A percentile compares a stretch with the other conserved stretches of the same genome.
phyloP scores from a whole-genome alignment of 2,888 invertebrate genomes.

The Scelioninae gen. 2 region DNA sequence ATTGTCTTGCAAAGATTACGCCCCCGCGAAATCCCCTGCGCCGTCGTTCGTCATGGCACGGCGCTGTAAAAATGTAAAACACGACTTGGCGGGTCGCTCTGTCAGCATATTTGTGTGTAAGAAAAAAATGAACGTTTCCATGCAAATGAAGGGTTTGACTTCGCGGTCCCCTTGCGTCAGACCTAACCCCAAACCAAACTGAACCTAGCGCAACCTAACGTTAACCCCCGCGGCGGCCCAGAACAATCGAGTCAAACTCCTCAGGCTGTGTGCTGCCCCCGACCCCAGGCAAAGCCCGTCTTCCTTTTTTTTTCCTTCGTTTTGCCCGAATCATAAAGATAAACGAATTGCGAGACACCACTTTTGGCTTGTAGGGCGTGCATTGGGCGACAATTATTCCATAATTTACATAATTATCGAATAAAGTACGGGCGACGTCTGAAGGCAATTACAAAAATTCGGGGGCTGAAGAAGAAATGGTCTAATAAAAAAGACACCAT shows the following conservation, averaged over 20 bases:
- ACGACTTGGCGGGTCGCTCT: slow-evolving; percentile 67
- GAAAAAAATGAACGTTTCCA: slow-evolving; percentile 72
- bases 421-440: slow-evolving; percentile 73
- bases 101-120: slow-evolving; percentile 70
- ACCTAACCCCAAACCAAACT: slow-evolving; percentile 57
- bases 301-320: slow-evolving; percentile 49
- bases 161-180: slow-evolving; percentile 60
- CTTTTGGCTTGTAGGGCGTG: slow-evolving; percentile 71
- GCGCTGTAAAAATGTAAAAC: slow-evolving; percentile 71
- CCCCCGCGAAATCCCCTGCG: slow-evolving; percentile 28
- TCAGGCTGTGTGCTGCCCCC: slow-evolving; percentile 52
- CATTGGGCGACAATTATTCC: slow-evolving; percentile 75
- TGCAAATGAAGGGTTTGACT: slow-evolving; percentile 74
- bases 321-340: slow-evolving; percentile 73
- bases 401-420: slow-evolving; percentile 75
- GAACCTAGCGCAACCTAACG: slow-evolving; percentile 47
- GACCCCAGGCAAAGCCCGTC: slow-evolving; percentile 27
- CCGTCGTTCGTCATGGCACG: slow-evolving; percentile 55
- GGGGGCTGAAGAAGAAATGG: slow-evolving; percentile 44
- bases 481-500: slow-evolving; percentile 58
- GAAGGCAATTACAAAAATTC: slow-evolving; percentile 41
- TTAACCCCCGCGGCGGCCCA: slow-evolving; percentile 57
- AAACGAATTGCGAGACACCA: slow-evolving; percentile 72
- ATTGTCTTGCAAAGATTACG: slow-evolving; percentile 29
- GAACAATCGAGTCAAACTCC: slow-evolving; percentile 60